phyloP scores from a whole-genome alignment of 2,113 vertebrate genomes.

The Sorex araneus region DNA sequence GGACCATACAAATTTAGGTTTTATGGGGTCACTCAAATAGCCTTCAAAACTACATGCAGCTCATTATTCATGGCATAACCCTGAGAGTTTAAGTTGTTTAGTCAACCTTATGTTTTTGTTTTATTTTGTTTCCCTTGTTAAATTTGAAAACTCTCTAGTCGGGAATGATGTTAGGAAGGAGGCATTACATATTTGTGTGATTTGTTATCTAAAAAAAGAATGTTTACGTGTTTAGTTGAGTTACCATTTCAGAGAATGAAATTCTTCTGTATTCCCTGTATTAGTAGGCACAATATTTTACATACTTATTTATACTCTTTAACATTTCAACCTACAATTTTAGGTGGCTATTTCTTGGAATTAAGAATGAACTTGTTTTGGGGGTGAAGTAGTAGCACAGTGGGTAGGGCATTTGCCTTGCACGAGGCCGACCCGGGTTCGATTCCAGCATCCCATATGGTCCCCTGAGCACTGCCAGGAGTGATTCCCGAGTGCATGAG shows the following conservation, averaged over 20 bases:
- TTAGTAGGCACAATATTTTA: constrained; percentile 44
- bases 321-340: constrained; percentile 47
- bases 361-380: constrained; percentile 38
- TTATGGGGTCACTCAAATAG: background rate
- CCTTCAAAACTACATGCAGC: background rate
- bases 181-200: constrained; percentile 2
- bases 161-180: constrained; percentile 32
- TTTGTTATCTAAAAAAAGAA: background rate
- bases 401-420: no score
- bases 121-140: background rate
- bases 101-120: no score
- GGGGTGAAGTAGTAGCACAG: no score
- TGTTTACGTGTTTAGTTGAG: constrained; percentile 17
- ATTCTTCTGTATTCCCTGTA: background rate
- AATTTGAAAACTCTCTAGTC: constrained; percentile 26
- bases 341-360: background rate
- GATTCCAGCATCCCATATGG: no score
- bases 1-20: background rate
- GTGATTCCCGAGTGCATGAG: no score
- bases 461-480: no score
- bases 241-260: constrained; percentile 43
- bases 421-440: no score
- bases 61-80: background rate
- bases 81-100: background rate
- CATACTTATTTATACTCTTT: constrained; percentile 36